phyloP scores from a whole-genome alignment of 2,888 invertebrate genomes.

The Clusia tigrina region DNA sequence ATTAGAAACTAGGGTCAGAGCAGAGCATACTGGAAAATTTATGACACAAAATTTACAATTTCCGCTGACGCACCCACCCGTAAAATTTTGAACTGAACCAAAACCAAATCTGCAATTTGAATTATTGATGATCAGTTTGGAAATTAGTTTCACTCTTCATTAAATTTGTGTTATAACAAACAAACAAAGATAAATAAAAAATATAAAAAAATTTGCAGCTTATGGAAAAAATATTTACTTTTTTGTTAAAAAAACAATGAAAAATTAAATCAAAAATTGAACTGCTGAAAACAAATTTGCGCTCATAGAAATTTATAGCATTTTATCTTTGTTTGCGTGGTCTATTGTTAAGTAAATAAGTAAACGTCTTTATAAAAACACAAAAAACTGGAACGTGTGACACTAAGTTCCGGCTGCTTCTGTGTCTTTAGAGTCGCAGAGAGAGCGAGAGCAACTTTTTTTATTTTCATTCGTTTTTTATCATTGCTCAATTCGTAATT shows the following conservation, averaged over 20 bases:
- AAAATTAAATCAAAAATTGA: constrained; percentile 36
- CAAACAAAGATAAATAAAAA: constrained; percentile 14
- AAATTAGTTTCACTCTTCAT: constrained; percentile 36
- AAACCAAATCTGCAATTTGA: constrained; percentile 13
- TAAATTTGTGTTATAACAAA: constrained; percentile 28
- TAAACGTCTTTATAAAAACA: not conserved
- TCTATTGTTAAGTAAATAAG: too few species aligned
- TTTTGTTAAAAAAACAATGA: too few species aligned
- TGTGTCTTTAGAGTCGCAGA: too few species aligned
- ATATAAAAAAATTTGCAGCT: too few species aligned
- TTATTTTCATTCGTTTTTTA: too few species aligned
- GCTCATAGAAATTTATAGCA: not conserved
- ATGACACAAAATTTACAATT: constrained; percentile 6
- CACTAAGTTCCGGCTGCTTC: too few species aligned
- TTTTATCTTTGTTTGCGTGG: too few species aligned
- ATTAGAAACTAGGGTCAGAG: too few species aligned
- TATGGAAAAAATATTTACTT: too few species aligned
- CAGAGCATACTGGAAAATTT: not conserved
- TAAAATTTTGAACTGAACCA: constrained; percentile 2
- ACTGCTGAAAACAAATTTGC: constrained; percentile 40
- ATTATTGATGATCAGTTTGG: constrained; percentile 21
- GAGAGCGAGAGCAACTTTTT: not conserved
- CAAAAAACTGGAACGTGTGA: constrained; percentile 25
- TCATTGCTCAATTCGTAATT: not conserved
- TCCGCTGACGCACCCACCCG: constrained; percentile 5